A percentile compares a stretch with the other conserved stretches of the same genome.
Conservation (phyloP, 2,113 vertebrate genomes). For the Solenodon paradoxus region DNA sequence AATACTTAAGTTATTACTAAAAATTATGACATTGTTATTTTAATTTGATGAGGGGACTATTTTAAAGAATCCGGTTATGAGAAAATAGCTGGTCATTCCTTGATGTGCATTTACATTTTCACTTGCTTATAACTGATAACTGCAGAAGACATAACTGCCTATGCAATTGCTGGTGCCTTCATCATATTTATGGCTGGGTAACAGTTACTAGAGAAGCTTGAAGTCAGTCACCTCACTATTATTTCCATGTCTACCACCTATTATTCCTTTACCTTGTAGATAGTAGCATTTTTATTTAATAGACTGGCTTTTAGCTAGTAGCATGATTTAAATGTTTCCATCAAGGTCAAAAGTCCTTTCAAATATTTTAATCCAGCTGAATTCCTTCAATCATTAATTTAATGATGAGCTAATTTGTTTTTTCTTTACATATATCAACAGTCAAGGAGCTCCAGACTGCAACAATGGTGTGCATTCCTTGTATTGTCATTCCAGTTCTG, state of each 20-base stretch:
- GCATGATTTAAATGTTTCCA: neutral
- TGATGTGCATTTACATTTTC: neutral
- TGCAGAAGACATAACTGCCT: neutral
- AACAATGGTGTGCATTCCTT: conserved; percentile 97
- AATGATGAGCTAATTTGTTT: neutral
- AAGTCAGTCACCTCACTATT: neutral
- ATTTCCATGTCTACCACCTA: neutral
- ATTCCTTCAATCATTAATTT: neutral
- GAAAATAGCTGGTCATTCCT: neutral
- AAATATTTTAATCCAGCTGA: neutral
- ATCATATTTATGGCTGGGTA: neutral
- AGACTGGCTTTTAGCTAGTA: neutral
- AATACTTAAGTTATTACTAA: neutral
- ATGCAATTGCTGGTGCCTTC: neutral
- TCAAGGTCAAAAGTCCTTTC: neutral
- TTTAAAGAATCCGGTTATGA: neutral
- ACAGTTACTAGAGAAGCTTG: neutral
- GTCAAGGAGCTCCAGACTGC: neutral
- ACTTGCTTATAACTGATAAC: neutral
- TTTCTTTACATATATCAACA: neutral
- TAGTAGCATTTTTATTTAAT: neutral
- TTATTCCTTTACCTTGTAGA: neutral
- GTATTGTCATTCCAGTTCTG: conserved; percentile 96
- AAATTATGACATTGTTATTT: neutral
- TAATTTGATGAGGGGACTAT: neutral